These are phyloP conservation scores for Polietes domitor DNA, from an alignment of 2,888 invertebrate species.

Conservation along the genomic window DNA sequence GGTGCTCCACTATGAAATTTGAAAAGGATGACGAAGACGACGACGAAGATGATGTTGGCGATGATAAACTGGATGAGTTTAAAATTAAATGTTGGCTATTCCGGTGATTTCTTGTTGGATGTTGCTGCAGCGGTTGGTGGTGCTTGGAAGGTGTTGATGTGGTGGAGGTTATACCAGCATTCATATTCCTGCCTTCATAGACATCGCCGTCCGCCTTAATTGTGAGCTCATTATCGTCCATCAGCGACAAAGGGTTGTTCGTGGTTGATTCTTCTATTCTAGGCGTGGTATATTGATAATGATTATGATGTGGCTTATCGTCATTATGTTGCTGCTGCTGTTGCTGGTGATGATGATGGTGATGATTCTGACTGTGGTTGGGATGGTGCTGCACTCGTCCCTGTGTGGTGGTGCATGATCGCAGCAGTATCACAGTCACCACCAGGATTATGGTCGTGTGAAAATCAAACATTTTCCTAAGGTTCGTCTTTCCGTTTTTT, in stretches of 20 bases:
- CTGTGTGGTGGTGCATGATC: constrained; percentile 35
- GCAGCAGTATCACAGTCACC: constrained; percentile 37
- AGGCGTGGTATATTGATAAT: constrained; percentile 39
- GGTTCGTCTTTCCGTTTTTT: constrained; percentile 53
- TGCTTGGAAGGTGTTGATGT: constrained; percentile 7
- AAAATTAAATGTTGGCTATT: constrained; percentile 38
- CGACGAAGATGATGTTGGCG: constrained; percentile 28
- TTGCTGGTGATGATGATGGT: constrained; percentile 39
- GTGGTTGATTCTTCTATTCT: constrained; percentile 14
- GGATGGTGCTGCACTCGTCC: constrained; percentile 48
- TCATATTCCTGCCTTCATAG: not conserved
- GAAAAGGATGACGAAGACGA: constrained; percentile 20
- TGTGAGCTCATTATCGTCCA: constrained; percentile 25
- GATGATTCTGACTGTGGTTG: constrained; percentile 38
- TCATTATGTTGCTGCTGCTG: constrained; percentile 11
- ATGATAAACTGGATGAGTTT: constrained; percentile 29
- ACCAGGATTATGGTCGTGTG: constrained; percentile 51
- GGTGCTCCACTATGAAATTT: constrained; percentile 43
- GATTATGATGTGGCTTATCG: constrained; percentile 22
- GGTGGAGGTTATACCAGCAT: not conserved
- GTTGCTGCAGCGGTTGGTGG: constrained; percentile 1
- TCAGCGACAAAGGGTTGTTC: constrained; percentile 9
- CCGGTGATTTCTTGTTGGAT: not conserved
- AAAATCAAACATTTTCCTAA: constrained; percentile 62
- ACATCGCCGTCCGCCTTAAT: not conserved